Percentiles rank a stretch among this genome's conserved stretches.
Evolutionary conservation across 2,113 vertebrate species (phyloP).

Genomic region (Hipposideros armiger): DNA sequence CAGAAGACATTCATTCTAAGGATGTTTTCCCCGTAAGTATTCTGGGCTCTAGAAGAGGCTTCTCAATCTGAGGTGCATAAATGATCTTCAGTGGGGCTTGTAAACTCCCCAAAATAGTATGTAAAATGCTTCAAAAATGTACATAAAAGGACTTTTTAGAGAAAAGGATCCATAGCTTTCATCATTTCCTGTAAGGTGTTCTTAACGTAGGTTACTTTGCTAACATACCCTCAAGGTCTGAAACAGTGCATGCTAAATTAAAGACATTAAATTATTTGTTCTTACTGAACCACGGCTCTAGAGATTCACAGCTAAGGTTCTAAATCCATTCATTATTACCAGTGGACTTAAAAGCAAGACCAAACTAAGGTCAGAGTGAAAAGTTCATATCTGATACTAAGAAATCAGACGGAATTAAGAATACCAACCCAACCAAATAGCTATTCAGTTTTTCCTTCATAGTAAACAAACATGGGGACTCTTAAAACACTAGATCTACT

Average conservation of each 20-base stretch:
- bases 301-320: background rate
- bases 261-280: background rate
- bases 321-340: background rate
- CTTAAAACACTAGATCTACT: background rate
- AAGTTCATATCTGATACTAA: background rate
- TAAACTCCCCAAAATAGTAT: background rate
- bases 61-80: background rate
- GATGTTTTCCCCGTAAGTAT: background rate
- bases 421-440: background rate
- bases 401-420: constrained; percentile 14
- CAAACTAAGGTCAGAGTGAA: background rate
- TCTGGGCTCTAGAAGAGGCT: background rate
- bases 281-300: background rate
- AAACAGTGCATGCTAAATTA: background rate
- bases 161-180: background rate
- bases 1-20: background rate
- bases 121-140: background rate
- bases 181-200: background rate
- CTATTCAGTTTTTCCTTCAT: background rate
- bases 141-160: background rate
- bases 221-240: background rate
- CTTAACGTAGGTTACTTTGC: background rate
- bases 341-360: background rate
- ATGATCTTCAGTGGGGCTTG: background rate
- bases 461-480: constrained; percentile 22